phyloP scores from a whole-genome alignment of 2,113 vertebrate species.

The Apus apus region DNA sequence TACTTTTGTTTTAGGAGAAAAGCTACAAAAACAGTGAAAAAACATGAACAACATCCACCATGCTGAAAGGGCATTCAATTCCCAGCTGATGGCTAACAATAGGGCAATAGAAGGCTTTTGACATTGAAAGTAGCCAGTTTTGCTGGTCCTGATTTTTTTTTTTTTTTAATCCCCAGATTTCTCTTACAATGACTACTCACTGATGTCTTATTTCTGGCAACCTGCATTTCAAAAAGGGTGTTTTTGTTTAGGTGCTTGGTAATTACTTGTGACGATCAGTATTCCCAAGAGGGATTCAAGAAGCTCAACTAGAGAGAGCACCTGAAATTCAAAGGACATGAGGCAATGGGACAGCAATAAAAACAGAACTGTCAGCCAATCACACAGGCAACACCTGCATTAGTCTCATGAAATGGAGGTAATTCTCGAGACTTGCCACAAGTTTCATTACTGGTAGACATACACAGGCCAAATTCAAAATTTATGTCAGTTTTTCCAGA shows the following conservation, averaged over 20 bases:
- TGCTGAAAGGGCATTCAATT: neutral
- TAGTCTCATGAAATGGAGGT: neutral
- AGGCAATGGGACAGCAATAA: neutral
- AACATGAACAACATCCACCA: neutral
- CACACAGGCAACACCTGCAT: fast-evolving
- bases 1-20: neutral
- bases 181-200: neutral
- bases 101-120: neutral
- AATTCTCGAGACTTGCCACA: neutral
- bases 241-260: neutral
- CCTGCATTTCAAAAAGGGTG: neutral
- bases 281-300: neutral
- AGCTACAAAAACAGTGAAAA: neutral
- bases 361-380: neutral
- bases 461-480: neutral
- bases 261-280: neutral
- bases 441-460: neutral
- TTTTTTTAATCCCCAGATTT: neutral
- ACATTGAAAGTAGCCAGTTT: neutral
- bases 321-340: neutral
- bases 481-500: neutral
- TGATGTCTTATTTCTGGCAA: neutral
- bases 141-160: neutral
- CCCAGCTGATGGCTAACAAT: neutral
- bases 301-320: neutral